These are phyloP conservation scores for Papilio gigon DNA, from an alignment of 2,888 invertebrate species.

Conservation along the genomic window DNA sequence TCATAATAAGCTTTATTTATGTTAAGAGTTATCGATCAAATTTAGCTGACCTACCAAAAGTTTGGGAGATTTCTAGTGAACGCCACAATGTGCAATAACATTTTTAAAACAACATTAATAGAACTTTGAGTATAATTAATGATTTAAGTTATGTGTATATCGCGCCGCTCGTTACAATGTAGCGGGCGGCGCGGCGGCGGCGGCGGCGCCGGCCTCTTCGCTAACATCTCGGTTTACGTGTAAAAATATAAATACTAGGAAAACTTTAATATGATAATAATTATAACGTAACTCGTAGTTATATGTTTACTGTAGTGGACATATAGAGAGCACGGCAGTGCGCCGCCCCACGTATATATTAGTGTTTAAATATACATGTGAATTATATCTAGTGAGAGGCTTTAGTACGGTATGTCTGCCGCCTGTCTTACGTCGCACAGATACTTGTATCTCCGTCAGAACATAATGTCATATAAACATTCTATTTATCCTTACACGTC, in stretches of 20 bases:
- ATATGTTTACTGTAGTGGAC: constrained; percentile 51
- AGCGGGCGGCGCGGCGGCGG: too few relatives aligned
- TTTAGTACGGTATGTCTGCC: constrained; percentile 54
- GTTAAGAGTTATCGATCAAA: constrained; percentile 53
- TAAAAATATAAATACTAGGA: constrained; percentile 47
- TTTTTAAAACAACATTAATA: constrained; percentile 10
- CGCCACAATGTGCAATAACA: constrained; percentile 40
- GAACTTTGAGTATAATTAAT: neutral
- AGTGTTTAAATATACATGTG: constrained; percentile 67
- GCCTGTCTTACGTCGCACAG: constrained; percentile 46
- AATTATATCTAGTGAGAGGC: constrained; percentile 68
- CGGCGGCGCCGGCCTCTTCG: too few relatives aligned
- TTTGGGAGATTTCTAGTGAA: constrained; percentile 20
- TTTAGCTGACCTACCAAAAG: constrained; percentile 49
- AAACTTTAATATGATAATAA: constrained; percentile 50
- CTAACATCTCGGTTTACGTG: constrained; percentile 53
- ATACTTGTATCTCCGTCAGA: constrained; percentile 32
- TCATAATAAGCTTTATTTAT: constrained; percentile 53
- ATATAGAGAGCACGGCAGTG: constrained; percentile 61
- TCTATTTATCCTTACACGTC: neutral
- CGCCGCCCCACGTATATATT: constrained; percentile 61
- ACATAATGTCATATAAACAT: neutral
- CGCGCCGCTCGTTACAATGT: constrained; percentile 8
- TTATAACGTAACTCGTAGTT: constrained; percentile 55
- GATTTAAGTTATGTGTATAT: neutral